These are phyloP conservation scores for Drosophila pseudoananassae DNA, from an alignment of 1,140 invertebrate species.

Conservation along the genomic window DNA sequence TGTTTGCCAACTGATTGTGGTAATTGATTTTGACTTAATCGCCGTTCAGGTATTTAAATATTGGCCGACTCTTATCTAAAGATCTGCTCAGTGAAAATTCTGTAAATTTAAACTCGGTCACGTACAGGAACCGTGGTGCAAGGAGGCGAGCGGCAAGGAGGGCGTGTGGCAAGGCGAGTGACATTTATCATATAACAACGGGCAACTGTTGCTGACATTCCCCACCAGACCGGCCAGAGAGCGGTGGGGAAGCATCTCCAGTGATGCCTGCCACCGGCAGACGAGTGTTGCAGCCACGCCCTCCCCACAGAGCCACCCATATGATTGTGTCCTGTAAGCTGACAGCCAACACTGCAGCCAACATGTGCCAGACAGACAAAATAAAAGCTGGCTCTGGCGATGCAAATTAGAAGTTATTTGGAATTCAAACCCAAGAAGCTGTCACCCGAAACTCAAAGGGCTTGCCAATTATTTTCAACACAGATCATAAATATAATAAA, in stretches of 20 bases:
- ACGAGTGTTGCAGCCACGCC: slow-evolving; percentile 30
- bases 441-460: slow-evolving; percentile 3
- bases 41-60: slow-evolving; percentile 33
- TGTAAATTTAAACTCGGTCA: slow-evolving; percentile 45
- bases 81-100: slow-evolving; percentile 14
- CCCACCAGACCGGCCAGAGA: slow-evolving; percentile 10
- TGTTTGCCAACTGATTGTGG: slow-evolving; percentile 10
- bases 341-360: slow-evolving; percentile 27
- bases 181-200: slow-evolving; percentile 50
- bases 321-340: slow-evolving; percentile 19
- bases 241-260: slow-evolving; percentile 7
- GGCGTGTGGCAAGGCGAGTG: slow-evolving; percentile 4
- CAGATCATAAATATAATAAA: not conserved
- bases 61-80: slow-evolving; percentile 13
- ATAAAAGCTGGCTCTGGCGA: slow-evolving; percentile 9
- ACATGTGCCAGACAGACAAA: slow-evolving; percentile 47
- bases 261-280: slow-evolving; percentile 62
- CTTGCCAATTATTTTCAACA: not conserved
- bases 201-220: slow-evolving; percentile 73
- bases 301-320: not conserved
- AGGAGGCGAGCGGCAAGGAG: not conserved
- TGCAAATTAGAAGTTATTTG: slow-evolving; percentile 10
- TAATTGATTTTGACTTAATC: slow-evolving; percentile 31
- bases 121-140: slow-evolving; percentile 15
- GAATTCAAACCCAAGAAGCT: slow-evolving; percentile 6